These are phyloP conservation scores for Tetrax tetrax DNA, from an alignment of 2,113 vertebrate genomes.

Conservation along the genomic window DNA sequence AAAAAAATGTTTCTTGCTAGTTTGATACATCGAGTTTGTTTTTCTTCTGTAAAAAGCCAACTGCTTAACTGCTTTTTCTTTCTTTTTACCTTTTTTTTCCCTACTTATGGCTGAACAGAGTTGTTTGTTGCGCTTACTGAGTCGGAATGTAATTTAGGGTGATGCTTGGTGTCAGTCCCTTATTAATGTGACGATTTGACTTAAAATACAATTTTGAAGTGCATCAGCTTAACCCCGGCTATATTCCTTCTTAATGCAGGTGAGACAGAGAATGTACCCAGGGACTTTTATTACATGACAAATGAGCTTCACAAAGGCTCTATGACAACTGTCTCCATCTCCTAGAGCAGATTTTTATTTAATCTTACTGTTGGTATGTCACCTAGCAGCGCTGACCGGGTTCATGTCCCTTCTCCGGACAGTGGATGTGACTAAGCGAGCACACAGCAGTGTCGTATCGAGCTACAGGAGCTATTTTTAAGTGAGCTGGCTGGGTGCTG, in stretches of 20 bases:
- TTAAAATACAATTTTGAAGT: neutral
- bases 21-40: neutral
- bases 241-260: neutral
- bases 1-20: neutral
- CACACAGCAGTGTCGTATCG: accelerated
- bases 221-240: neutral
- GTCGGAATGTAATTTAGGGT: neutral
- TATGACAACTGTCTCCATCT: neutral
- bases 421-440: neutral
- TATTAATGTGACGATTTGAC: neutral
- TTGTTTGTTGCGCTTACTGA: neutral
- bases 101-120: neutral
- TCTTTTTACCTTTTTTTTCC: neutral
- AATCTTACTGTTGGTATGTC: neutral
- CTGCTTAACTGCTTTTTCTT: too few relatives aligned
- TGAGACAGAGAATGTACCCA: neutral
- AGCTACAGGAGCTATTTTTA: neutral
- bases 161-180: neutral
- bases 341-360: neutral
- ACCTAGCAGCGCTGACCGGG: neutral
- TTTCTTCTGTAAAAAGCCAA: neutral
- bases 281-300: neutral
- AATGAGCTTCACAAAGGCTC: neutral
- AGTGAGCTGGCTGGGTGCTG: neutral
- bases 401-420: accelerated